Evolutionary conservation across 2,797 vertebrate genomes (phyloP).

Genomic region (Uromys caudimaculatus): DNA sequence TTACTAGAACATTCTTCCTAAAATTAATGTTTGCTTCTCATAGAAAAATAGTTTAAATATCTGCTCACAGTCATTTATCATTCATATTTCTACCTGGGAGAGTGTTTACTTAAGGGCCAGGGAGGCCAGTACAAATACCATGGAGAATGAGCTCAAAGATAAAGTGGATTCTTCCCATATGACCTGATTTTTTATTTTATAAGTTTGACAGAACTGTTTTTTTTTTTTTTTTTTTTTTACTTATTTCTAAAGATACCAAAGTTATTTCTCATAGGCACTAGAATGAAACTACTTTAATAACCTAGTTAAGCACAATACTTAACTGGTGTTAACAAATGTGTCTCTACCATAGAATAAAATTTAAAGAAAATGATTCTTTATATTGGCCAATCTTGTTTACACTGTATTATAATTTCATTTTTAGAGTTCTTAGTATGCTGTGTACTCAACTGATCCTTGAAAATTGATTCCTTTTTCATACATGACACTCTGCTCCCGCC

Average conservation of each 20-base stretch:
- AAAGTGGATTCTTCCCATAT: slow-evolving; percentile 60
- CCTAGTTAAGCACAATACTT: slow-evolving; percentile 11
- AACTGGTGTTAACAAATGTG: not conserved
- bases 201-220: slow-evolving; percentile 19
- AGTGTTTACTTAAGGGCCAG: slow-evolving; percentile 66
- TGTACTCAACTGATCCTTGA: not conserved
- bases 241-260: slow-evolving; percentile 52
- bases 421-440: not conserved
- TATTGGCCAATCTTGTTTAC: not conserved
- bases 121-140: not conserved
- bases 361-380: slow-evolving; percentile 47
- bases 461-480: not conserved
- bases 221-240: slow-evolving; percentile 45
- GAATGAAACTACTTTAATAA: slow-evolving; percentile 24
- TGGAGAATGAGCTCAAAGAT: slow-evolving; percentile 49
- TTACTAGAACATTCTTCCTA: slow-evolving; percentile 66
- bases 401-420: not conserved
- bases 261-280: slow-evolving; percentile 47
- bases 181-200: slow-evolving; percentile 65
- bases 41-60: slow-evolving; percentile 51
- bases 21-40: slow-evolving; percentile 64
- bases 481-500: not conserved
- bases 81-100: slow-evolving; percentile 71
- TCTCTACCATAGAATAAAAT: not conserved
- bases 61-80: slow-evolving; percentile 63